phyloP scores from a whole-genome alignment of 2,888 invertebrate species.

The Temnothorax unifasciatus region DNA sequence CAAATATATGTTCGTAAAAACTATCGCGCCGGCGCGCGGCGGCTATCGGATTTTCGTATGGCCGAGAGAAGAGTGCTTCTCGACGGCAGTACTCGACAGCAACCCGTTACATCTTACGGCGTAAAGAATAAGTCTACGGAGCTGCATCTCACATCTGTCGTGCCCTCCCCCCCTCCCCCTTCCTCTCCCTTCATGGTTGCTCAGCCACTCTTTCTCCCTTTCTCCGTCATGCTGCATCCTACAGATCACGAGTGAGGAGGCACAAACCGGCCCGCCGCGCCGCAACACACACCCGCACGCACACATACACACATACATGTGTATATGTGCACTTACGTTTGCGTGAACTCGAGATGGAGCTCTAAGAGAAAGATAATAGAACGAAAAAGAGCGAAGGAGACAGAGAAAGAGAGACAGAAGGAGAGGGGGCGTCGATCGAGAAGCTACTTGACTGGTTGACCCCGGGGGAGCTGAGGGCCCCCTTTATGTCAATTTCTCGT shows the following conservation, averaged over 20 bases:
- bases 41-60: slow-evolving; percentile 34
- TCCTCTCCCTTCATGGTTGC: slow-evolving; percentile 21
- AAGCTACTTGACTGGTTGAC: slow-evolving; percentile 86
- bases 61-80: slow-evolving; percentile 48
- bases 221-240: slow-evolving; percentile 51
- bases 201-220: slow-evolving; percentile 55
- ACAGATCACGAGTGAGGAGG: slow-evolving; percentile 51
- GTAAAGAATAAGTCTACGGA: slow-evolving; percentile 68
- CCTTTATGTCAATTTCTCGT: slow-evolving; percentile 82
- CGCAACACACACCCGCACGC: slow-evolving; percentile 37
- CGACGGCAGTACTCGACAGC: slow-evolving; percentile 71
- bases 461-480: slow-evolving; percentile 64
- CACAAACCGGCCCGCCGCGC: slow-evolving; percentile 60
- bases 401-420: slow-evolving; percentile 37
- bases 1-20: not conserved
- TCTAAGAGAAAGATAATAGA: slow-evolving; percentile 60
- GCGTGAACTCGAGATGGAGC: slow-evolving; percentile 43
- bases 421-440: slow-evolving; percentile 80
- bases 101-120: slow-evolving; percentile 78
- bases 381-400: slow-evolving; percentile 31
- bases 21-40: not conserved
- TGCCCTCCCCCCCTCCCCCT: slow-evolving; percentile 25
- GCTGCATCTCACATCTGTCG: slow-evolving; percentile 81
- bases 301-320: not conserved
- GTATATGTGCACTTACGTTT: not conserved